Evolutionary conservation across 1,140 invertebrate genomes (phyloP), one percentile per base, ranked within the genome.

Genomic region (Tetranychus cinnabarinus): DNA sequence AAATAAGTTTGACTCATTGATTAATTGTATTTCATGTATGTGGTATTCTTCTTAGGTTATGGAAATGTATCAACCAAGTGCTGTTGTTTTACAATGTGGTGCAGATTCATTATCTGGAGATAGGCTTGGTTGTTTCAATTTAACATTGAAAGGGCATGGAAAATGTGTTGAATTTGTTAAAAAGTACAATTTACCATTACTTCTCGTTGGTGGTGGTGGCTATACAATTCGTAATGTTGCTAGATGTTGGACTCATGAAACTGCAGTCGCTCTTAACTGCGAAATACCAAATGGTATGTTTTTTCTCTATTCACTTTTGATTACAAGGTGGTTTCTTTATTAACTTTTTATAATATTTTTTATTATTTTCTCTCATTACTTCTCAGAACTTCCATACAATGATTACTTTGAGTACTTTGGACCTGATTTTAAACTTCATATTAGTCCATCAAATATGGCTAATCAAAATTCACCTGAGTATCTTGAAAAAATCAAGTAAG

Each of bases 361-460:
- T n/a, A n/a, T n/a, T n/a, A 59, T 12, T 36, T 47, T 60, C 23
- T 59, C 35, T 42, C 31, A 15, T 35, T 65, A 62, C 61, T n/a
- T 62, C 54, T 65, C 67, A 78, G 93, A 98, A 74, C 77, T 99
- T 59, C 95, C 95, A 0, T 97, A 98, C 73, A 98, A 98, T 75
- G 93, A 98, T 72, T 98, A 99, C 71, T 98, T 97, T 76, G 95
- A 99, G 72, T 99, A 98, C 72, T 99, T 97, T 74, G 93, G 92
- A 0, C 95, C 96, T 1, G 95, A 99, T 72, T 99, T 98, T 70
- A 97, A 97, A 73, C 76, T 99, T n/a, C 93, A 99, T 74, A 97
- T 99, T 67, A 96, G 88, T 71, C 95, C 93, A 3, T 97, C 92
- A 42, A 98, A 98, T 69, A 98, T 99, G 93, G 83, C 88, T 1